Evolutionary conservation across 2,113 vertebrate genomes (phyloP).

Genomic region (Nymphicus hollandicus): DNA sequence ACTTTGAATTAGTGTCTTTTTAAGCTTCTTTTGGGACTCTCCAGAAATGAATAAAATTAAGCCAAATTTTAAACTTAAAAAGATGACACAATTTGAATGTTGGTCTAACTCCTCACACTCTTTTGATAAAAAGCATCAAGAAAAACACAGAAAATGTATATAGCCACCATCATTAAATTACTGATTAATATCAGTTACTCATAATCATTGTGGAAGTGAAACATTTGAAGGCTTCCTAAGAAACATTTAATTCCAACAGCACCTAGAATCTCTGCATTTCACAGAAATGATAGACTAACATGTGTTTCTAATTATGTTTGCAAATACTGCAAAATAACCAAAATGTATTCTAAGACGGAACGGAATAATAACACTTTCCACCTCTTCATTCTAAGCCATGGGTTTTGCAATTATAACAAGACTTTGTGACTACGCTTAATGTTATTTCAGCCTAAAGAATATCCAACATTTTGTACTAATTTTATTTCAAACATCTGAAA

Average conservation of each 20-base stretch:
- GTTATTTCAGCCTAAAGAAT: not conserved
- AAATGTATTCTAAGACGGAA: constrained; percentile 25
- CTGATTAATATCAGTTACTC: not conserved
- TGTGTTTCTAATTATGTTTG: constrained; percentile 63
- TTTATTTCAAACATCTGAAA: not conserved
- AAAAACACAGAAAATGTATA: not conserved
- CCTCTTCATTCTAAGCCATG: not conserved
- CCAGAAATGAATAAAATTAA: not conserved
- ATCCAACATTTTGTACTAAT: not conserved
- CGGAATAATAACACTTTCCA: not conserved
- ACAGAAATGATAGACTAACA: constrained; percentile 16
- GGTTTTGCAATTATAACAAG: not conserved
- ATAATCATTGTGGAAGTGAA: not conserved
- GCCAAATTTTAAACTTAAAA: not conserved
- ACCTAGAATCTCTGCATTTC: not conserved
- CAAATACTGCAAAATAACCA: constrained; percentile 52
- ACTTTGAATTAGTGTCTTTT: not conserved
- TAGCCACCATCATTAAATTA: not conserved
- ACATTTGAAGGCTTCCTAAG: not conserved
- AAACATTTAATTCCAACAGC: not conserved
- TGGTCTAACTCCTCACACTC: not conserved
- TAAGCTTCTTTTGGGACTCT: not conserved
- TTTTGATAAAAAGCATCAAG: not conserved
- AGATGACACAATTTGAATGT: not conserved
- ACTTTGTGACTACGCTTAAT: not conserved